phyloP scores from a whole-genome alignment of 2,888 invertebrate genomes.

The Lysandra bellargus region DNA sequence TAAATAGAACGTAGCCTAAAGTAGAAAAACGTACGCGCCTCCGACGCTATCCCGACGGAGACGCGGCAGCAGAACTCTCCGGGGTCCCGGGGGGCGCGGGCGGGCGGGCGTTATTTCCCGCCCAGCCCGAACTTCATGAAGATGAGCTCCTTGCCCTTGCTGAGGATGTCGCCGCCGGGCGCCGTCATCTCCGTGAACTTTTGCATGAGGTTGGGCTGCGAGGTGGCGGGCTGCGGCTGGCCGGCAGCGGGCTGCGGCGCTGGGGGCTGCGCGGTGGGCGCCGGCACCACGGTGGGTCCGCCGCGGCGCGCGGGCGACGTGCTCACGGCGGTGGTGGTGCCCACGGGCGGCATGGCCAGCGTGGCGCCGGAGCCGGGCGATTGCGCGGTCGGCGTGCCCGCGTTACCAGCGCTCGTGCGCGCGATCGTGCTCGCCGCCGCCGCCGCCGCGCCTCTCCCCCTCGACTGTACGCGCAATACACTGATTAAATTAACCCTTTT shows the following conservation, averaged over 20 bases:
- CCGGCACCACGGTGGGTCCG: conserved; percentile 66
- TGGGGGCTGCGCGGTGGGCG: conserved; percentile 69
- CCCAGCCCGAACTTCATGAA: conserved; percentile 96
- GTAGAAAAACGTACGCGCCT: conserved; percentile 57
- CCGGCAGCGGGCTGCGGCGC: conserved; percentile 42
- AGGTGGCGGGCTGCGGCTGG: conserved; percentile 66
- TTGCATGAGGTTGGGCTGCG: conserved; percentile 90
- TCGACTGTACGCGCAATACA: conserved; percentile 59
- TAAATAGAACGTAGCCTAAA: conserved; percentile 54
- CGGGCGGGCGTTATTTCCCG: conserved; percentile 82
- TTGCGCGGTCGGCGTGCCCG: conserved; percentile 67
- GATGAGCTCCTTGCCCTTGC: conserved; percentile 95
- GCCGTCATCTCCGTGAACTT: conserved; percentile 94
- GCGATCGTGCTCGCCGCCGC: conserved; percentile 78
- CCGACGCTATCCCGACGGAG: conserved; percentile 46
- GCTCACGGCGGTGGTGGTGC: conserved; percentile 53
- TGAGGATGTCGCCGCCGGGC: conserved; percentile 93
- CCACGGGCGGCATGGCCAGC: conserved; percentile 45
- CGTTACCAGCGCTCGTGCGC: conserved; percentile 83
- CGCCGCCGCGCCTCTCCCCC: conserved; percentile 78
- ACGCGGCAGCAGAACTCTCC: conserved; percentile 46
- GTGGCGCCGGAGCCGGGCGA: conserved; percentile 48
- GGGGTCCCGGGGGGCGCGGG: conserved; percentile 48
- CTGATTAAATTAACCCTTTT: conserved; percentile 11
- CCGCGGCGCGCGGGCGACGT: conserved; percentile 71